Base-by-base conservation (phyloP, 2,113 vertebrate species). In the Sorex fumeus region DNA sequence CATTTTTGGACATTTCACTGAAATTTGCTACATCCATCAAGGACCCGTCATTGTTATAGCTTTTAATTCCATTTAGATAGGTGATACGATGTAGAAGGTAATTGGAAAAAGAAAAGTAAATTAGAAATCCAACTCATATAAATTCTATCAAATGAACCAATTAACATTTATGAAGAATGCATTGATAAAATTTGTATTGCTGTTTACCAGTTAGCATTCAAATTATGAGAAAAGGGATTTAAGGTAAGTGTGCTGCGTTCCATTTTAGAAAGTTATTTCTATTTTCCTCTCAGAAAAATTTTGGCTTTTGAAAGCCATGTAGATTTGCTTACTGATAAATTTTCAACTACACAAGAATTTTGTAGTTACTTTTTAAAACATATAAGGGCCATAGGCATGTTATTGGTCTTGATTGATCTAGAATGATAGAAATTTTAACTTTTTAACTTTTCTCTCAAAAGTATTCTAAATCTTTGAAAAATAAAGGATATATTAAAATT, bases 391-490 rank as follows among this genome's bases (percentile, higher is more conserved):
- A 91, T 76, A 93, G 84, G 40, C 40, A 84, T 96, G 90, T 93
- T 94, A 92, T 91, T 88, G 86, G 57, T 83, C 30, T 23, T 70
- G 23, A 8, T 93, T 92, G 76, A 96, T 95, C 62, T 84, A 84
- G 80, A 96, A 91, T 94, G 72, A 95, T 92, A 93, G 83, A 40
- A 40, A 40, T 77, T 95, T 88, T 2, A 79, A 62, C 88, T 93
- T 93, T 78, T 75, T 30, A 3, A 30, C 10, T 8, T 30, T 21
- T 81, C 80, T 91, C 80, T 88, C 79, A 40, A 87, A 96, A 96
- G 62, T 40, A 72, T 72, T 86, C 57, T 96, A 95, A 96, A 97
- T 95, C 85, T 95, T 95, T 84, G 34, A 64, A 93, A 40, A 72
- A 78, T 79, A 90, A 91, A 84, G 76, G 19, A 90, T 66, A 40